Base-by-base conservation (phyloP, 2,113 vertebrate genomes). In the Nyctereutes procyonoides region DNA sequence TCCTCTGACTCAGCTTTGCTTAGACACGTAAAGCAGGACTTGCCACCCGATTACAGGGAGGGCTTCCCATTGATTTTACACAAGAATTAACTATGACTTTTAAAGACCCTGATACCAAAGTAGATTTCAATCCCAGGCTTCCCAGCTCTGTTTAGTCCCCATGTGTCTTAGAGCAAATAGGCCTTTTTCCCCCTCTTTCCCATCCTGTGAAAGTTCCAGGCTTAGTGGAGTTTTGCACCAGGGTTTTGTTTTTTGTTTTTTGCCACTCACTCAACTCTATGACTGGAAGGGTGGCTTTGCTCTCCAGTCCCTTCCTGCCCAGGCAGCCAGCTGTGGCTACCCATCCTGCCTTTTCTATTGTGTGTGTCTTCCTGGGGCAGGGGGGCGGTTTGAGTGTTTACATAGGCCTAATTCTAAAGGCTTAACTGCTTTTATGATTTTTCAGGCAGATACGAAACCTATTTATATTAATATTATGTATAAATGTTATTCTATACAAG, bases 181-280 rank as follows among this genome's bases (percentile, higher is more conserved):
- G 15, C 20, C 71, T 81, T 48, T 20, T 4, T 30, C 43, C 32
- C 28, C 38, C 51, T 24, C 5, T 73, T 67, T 9, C 6, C 43
- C 51, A 8, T 48, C 24, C 53, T 22, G 5, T 10, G 17, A 8
- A 32, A n/a, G 55, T 87, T 35, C 55, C 26, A 79, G 53, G 35
- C 32, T 32, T 8, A 1, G 11, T 2, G n/a, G 56, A 48, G 32
- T 63, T 60, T 71, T 80, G 17, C 1, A 15, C 22, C 17, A n/a
- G 51, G 11, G 43, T 43, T 81, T 53, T 32, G 5, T 28, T 13
- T 81, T 56, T 48, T 38, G 56, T 79, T 38, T 56, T n/a, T 30
- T 67, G 28, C 13, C 19, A n/a, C 73, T 20, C 0, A 17, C 53
- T 16, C 35, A 20, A 2, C 11, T 1, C 0, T 3, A 3, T 22